Percentiles rank a stretch among this genome's conserved stretches.
These are phyloP conservation scores for Oryzaephilus surinamensis DNA, from an alignment of 1,140 invertebrate species.

Conservation along the genomic window DNA sequence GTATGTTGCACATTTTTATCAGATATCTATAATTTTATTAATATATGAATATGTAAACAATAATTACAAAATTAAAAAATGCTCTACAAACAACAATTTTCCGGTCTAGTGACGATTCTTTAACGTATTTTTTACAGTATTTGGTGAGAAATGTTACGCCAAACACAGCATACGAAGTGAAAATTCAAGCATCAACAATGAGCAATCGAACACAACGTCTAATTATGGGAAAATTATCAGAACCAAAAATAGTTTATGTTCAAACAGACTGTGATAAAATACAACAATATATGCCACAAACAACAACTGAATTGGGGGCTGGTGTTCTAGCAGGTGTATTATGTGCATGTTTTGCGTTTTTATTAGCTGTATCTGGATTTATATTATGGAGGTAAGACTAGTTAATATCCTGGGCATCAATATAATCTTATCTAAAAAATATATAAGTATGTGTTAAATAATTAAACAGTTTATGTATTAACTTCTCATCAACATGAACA, in stretches of 20 bases:
- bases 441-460: too few relatives aligned
- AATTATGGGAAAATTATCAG: constrained; percentile 55
- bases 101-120: background rate
- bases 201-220: constrained; percentile 55
- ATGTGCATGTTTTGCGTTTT: constrained; percentile 59
- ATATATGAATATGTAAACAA: too few relatives aligned
- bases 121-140: constrained; percentile 43
- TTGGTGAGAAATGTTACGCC: constrained; percentile 62
- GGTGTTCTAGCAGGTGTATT: constrained; percentile 62
- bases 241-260: constrained; percentile 51
- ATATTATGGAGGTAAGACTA: constrained; percentile 64
- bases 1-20: too few relatives aligned
- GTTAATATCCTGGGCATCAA: too few relatives aligned
- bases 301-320: constrained; percentile 53
- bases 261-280: constrained; percentile 57
- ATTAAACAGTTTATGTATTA: too few relatives aligned
- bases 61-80: background rate
- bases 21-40: too few relatives aligned
- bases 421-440: too few relatives aligned
- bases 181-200: constrained; percentile 57
- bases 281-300: constrained; percentile 42
- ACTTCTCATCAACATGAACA: too few relatives aligned
- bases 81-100: background rate
- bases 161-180: constrained; percentile 63
- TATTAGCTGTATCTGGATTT: constrained; percentile 59